Conservation (phyloP, 2,888 invertebrate genomes). For the Globia sparganii region DNA sequence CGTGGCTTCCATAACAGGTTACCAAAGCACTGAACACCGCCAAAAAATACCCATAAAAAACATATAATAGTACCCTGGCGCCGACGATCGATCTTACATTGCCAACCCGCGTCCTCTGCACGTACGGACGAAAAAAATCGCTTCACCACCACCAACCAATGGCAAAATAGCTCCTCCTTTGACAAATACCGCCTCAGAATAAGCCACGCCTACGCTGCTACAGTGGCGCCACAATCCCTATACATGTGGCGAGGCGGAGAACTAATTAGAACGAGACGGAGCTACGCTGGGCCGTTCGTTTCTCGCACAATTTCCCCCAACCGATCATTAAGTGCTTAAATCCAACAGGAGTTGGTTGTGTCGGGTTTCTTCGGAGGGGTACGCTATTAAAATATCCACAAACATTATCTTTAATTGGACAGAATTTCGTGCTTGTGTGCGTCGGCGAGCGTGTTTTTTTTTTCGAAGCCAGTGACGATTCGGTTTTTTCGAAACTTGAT, state of each 20-base stretch:
- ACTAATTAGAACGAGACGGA: slow-evolving; percentile 87
- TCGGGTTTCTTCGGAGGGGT: slow-evolving; percentile 90
- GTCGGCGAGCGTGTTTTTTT: slow-evolving; percentile 80
- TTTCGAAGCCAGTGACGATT: slow-evolving; percentile 84
- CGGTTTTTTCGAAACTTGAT: slow-evolving; percentile 87
- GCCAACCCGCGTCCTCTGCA: slow-evolving; percentile 86
- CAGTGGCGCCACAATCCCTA: slow-evolving; percentile 82
- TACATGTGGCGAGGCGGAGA: slow-evolving; percentile 83
- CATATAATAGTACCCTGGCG: slow-evolving; percentile 88
- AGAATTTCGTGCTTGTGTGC: slow-evolving; percentile 89
- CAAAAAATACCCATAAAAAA: slow-evolving; percentile 90
- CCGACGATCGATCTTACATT: slow-evolving; percentile 86
- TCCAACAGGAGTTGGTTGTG: slow-evolving; percentile 90
- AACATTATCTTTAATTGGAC: slow-evolving; percentile 91
- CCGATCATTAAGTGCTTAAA: slow-evolving; percentile 91
- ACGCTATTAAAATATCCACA: slow-evolving; percentile 90
- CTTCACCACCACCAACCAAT: slow-evolving; percentile 81
- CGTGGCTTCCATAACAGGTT: slow-evolving; percentile 89
- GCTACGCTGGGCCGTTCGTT: slow-evolving; percentile 86
- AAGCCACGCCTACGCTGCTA: slow-evolving; percentile 76
- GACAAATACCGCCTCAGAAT: slow-evolving; percentile 76
- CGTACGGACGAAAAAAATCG: slow-evolving; percentile 87
- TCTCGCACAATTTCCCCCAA: slow-evolving; percentile 90
- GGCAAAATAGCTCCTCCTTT: slow-evolving; percentile 72
- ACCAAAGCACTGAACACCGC: slow-evolving; percentile 86